A percentile compares a stretch with the other conserved stretches of the same genome.
Evolutionary conservation across 2,113 vertebrate genomes (phyloP).

Genomic region (Callospermophilus lateralis): DNA sequence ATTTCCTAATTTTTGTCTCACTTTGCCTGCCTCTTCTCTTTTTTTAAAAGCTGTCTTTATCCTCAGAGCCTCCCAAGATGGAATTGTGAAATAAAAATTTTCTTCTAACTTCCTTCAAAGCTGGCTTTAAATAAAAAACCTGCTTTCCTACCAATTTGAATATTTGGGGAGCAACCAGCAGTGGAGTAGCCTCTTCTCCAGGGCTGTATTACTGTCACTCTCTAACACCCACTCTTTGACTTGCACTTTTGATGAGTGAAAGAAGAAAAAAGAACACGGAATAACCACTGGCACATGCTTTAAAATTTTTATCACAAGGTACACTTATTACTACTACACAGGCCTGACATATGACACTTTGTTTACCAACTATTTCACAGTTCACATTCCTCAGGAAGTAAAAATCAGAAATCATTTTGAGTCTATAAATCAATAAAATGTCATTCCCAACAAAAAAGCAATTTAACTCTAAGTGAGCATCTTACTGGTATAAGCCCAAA

Average conservation of each 20-base stretch:
- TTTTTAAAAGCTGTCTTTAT: too few relatives aligned
- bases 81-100: too few relatives aligned
- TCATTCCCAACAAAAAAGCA: not conserved
- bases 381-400: not conserved
- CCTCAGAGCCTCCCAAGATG: too few relatives aligned
- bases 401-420: constrained; percentile 26
- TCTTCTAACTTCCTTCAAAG: too few relatives aligned
- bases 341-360: not conserved
- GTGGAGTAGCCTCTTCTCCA: too few relatives aligned
- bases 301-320: not conserved
- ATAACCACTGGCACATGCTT: not conserved
- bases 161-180: too few relatives aligned
- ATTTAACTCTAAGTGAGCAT: not conserved
- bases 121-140: too few relatives aligned
- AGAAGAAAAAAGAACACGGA: not conserved
- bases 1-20: too few relatives aligned
- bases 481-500: not conserved
- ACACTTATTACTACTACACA: not conserved
- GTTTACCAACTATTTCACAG: not conserved
- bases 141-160: too few relatives aligned
- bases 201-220: too few relatives aligned
- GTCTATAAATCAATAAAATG: not conserved
- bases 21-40: too few relatives aligned
- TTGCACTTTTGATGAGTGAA: not conserved
- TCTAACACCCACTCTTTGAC: not conserved